phyloP scores from a whole-genome alignment of 2,113 vertebrate genomes.

The Columba janthina region DNA sequence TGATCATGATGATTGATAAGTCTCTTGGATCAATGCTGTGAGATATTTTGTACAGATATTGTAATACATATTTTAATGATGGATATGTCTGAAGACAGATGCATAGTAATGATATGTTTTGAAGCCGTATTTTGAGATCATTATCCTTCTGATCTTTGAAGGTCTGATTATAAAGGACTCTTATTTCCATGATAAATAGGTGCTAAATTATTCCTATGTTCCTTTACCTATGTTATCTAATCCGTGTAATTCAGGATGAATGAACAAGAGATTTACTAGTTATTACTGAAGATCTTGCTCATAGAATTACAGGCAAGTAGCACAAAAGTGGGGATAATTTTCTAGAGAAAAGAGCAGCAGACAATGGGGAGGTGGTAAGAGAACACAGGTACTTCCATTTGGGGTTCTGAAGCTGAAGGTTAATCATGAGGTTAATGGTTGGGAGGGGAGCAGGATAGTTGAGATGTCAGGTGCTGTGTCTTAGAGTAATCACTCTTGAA shows the following conservation, averaged over 20 bases:
- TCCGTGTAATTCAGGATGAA: not conserved
- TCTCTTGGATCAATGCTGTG: conserved; percentile 42
- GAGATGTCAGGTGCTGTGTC: not conserved
- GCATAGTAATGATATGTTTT: conserved; percentile 44
- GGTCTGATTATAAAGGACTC: conserved; percentile 48
- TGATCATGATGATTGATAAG: conserved; percentile 51
- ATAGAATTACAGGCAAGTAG: not conserved
- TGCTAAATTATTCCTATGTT: conserved; percentile 49
- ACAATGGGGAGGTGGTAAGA: not conserved
- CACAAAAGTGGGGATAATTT: not conserved
- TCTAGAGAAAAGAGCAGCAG: not conserved
- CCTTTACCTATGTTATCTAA: not conserved
- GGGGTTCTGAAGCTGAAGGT: not conserved
- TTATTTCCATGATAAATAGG: conserved; percentile 54
- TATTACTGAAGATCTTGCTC: not conserved
- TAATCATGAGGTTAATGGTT: not conserved
- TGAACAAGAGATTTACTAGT: conserved; percentile 32
- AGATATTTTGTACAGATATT: conserved; percentile 36
- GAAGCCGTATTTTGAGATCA: conserved; percentile 39
- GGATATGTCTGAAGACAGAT: conserved; percentile 9
- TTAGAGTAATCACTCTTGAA: not conserved
- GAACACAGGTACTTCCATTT: not conserved
- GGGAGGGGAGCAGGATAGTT: not conserved
- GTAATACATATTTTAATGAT: conserved; percentile 37
- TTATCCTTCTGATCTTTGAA: conserved; percentile 61